Base-by-base conservation (phyloP, 2,888 invertebrate species). In the Scelioninae gen. 2 region DNA sequence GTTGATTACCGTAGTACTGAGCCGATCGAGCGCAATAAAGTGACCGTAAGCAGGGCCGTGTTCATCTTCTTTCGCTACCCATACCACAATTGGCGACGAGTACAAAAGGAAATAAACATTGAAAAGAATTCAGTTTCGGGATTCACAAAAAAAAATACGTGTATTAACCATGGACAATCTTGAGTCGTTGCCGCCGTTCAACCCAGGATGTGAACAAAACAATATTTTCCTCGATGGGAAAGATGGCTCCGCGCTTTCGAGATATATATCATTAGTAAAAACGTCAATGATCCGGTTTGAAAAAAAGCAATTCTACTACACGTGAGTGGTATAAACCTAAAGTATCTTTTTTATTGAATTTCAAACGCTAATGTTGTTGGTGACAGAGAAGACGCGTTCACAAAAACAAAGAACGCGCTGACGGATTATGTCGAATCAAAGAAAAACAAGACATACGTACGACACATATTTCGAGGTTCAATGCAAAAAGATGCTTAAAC, bases 401-500 rank as follows among this genome's bases (percentile, higher is more conserved):
- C 9, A 6, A 46, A 46, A 16, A 55, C 65, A 28, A 65, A 55
- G 22, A n/a, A 10, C 7, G 39, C 16, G 5, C n/a, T 69, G 11
- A 45, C 46, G 15, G 10, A 39, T 0, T 78, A 81, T 69, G 81
- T 82, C 63, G 80, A 79, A 25, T 81, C 80, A 1, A 73, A 76
- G 55, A 78, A 78, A 70, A 81, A 81, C 63, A 80, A 79, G 19
- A 76, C 78, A 15, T 82, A 80, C 73, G 81, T 82, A 75, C 61
- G 83, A 55, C 80, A 84, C 68, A 57, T 80, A 10, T 81, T 81
- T 76, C 75, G 81, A n/a, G 70, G 68, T 18, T 63, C 83, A 28
- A 78, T 78, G 72, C 78, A 77, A 50, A 78, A 77, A 48, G 72
- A 74, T 13, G 78, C 68, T 11, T 82, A 83, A 68, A 78, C 58